Base-by-base conservation (phyloP, 1,140 invertebrate genomes). In the Drosophila truncata region DNA sequence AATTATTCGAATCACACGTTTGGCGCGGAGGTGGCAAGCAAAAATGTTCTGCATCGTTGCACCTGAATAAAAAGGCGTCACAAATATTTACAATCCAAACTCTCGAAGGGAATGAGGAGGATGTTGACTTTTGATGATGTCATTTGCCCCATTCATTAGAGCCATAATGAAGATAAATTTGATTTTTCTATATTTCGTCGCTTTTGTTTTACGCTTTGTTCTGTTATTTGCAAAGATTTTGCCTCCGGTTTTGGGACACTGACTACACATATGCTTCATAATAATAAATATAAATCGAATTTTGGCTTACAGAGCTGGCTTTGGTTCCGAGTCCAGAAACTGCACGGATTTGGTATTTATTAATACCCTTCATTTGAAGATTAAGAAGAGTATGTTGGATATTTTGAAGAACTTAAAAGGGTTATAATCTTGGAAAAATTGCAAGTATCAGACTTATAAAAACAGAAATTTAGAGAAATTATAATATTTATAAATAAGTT, bases 1-100 rank as follows among this genome's bases (percentile, higher is more conserved):
- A 88, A 88, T 88, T 88, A 88, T 90, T 90, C 75, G 70, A 90
- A 85, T 90, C 82, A 88, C 78, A 85, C 74, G 78, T 55, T 73
- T 39, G 59, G 47, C 60, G 78, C 80, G 82, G 78, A 82, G 80
- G 76, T 81, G 63, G 59, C 61, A 35, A 71, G 70, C 64, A 39
- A 64, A 72, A 78, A 79, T 69, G 77, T 54, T 90, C 70, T 90
- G 85, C 85, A 85, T 82, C 81, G 85, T 66, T 88, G 85, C 85
- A 88, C 78, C 71, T 79, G 59, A 71, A 55, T 55, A 55, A 80
- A 80, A 77, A 74, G 61, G 67, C 78, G 64, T 78, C 73, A 78
- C 46, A 80, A 74, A 80, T 80, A 80, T 80, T 79, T 79, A 69
- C 59, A 49, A 14, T 41, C 29, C 33, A n/a, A 46, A n/a, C 41